Conservation (phyloP, 2,888 invertebrate genomes). For the Crocallis elinguaria region DNA sequence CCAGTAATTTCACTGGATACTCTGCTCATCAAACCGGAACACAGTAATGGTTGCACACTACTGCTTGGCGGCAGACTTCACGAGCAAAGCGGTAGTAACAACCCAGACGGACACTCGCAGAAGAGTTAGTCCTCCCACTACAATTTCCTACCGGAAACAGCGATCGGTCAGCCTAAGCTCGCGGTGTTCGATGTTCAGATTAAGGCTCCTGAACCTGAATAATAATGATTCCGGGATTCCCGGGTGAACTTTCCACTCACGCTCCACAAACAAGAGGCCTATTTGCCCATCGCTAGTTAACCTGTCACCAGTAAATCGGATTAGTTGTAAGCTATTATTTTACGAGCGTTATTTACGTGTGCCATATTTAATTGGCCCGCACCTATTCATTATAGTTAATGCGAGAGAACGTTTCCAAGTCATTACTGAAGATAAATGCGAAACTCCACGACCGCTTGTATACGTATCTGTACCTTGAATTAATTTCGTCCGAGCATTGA, state of each 20-base stretch:
- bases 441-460: constrained; percentile 54
- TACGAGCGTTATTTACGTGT: constrained; percentile 68
- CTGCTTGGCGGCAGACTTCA: no score
- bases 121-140: no score
- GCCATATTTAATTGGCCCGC: constrained; percentile 72
- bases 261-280: constrained; percentile 1
- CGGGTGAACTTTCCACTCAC: constrained; percentile 8
- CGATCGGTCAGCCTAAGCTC: no score
- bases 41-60: no score
- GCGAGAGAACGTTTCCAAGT: constrained; percentile 69
- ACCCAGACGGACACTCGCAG: constrained; percentile 1
- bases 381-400: constrained; percentile 72
- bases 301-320: constrained; percentile 43
- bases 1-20: no score
- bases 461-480: constrained; percentile 69
- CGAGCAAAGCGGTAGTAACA: no score
- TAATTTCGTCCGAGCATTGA: constrained; percentile 79
- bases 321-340: constrained; percentile 64
- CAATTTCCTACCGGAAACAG: no score
- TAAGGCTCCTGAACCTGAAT: no score
- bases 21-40: no score
- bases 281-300: constrained; percentile 24
- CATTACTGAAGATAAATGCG: constrained; percentile 77
- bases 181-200: no score
- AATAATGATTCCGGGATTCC: no score